A percentile compares a stretch with the other conserved stretches of the same genome.
Evolutionary conservation across 2,113 vertebrate species (phyloP).

Genomic region (Asarcornis scutulata): DNA sequence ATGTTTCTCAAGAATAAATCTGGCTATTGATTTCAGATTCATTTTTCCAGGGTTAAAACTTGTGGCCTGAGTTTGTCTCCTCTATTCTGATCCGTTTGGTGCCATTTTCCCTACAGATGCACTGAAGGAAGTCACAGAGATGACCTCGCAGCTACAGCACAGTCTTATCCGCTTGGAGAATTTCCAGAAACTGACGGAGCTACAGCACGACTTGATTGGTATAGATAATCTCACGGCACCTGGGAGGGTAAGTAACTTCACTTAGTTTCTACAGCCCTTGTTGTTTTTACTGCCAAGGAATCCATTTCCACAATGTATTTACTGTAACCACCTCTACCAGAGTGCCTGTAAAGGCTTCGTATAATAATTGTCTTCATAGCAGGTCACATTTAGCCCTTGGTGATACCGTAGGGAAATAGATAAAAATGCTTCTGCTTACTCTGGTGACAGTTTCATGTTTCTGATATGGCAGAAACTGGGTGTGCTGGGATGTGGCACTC

Average conservation of each 20-base stretch:
- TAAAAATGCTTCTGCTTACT: background rate
- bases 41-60: background rate
- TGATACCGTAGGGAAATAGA: background rate
- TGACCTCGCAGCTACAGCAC: conserved; percentile 85
- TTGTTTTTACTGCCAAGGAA: background rate
- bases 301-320: background rate
- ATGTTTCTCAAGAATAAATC: background rate
- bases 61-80: background rate
- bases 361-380: background rate
- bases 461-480: background rate
- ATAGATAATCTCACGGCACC: conserved; percentile 86
- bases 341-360: background rate
- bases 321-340: background rate
- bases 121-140: conserved; percentile 86
- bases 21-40: background rate
- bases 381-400: background rate
- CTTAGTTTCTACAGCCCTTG: background rate
- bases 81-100: background rate
- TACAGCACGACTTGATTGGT: conserved; percentile 92
- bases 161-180: conserved; percentile 93
- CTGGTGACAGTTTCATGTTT: background rate
- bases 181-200: conserved; percentile 94
- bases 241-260: conserved; percentile 81
- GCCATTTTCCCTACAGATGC: conserved; percentile 77
- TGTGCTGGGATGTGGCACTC: rapidly evolving